Conservation (phyloP, 1,140 invertebrate species). For the Dreissena polymorpha region DNA sequence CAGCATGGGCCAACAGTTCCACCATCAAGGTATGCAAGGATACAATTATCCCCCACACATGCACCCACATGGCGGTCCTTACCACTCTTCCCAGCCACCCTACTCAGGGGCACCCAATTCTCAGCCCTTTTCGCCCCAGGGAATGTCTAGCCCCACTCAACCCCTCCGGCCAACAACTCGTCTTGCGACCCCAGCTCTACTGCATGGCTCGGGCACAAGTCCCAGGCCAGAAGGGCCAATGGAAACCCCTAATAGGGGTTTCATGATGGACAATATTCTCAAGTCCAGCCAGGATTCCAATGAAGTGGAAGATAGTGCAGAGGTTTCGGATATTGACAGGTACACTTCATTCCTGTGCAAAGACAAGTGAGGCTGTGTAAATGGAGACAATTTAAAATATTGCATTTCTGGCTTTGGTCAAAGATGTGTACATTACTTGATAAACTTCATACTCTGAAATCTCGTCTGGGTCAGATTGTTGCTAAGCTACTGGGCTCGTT, state of each 20-base stretch:
- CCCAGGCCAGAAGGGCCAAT: conserved; percentile 11
- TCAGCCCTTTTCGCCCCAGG: neutral
- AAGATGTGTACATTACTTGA: too few relatives aligned
- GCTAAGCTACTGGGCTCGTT: too few relatives aligned
- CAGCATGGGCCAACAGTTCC: neutral
- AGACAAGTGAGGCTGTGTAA: neutral
- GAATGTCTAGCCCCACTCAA: conserved; percentile 15
- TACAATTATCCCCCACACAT: neutral
- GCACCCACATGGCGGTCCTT: neutral
- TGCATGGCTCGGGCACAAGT: neutral
- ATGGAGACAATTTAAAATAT: too few relatives aligned
- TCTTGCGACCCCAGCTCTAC: neutral
- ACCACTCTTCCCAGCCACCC: neutral
- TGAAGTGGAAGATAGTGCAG: conserved; percentile 45
- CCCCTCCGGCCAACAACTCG: conserved; percentile 11
- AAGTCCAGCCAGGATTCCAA: conserved; percentile 21
- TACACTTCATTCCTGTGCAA: conserved; percentile 46
- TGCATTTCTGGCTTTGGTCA: too few relatives aligned
- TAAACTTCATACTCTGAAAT: too few relatives aligned
- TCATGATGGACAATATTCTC: conserved; percentile 55
- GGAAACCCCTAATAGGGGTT: conserved; percentile 33
- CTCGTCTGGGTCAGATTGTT: too few relatives aligned
- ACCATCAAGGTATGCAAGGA: neutral
- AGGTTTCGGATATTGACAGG: conserved; percentile 43
- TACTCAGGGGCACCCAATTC: neutral